Conservation (phyloP, 2,888 invertebrate species). For the Caenorhabditis sulstoni region DNA sequence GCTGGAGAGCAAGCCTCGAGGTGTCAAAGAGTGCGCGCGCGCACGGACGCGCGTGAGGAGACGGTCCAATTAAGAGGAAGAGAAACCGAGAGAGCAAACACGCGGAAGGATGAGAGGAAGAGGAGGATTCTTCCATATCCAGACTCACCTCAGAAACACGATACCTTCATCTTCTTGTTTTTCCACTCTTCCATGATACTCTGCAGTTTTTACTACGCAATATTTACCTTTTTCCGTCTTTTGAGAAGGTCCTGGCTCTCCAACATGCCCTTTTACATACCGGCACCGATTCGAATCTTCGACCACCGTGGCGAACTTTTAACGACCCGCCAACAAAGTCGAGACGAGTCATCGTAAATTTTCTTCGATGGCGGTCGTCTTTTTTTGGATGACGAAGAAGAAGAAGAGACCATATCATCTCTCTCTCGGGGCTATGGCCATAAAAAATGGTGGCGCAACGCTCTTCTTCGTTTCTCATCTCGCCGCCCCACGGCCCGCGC, state of each 20-base stretch:
- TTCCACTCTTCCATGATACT: conserved; percentile 42
- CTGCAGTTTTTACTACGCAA: conserved; percentile 25
- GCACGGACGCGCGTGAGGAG: conserved; percentile 7
- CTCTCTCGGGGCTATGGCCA: conserved; percentile 7
- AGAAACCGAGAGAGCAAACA: conserved; percentile 40
- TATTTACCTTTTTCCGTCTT: conserved; percentile 17
- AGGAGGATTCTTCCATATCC: no score
- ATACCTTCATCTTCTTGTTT: conserved; percentile 19
- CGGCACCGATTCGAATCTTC: no score
- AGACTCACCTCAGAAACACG: not conserved
- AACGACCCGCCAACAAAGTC: no score
- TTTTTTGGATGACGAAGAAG: no score
- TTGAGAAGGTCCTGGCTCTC: conserved; percentile 1
- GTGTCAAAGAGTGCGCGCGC: conserved; percentile 40
- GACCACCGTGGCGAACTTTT: no score
- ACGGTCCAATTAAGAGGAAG: conserved; percentile 1
- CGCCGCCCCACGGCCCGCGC: conserved; percentile 1
- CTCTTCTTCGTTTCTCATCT: conserved; percentile 5
- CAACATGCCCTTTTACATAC: not conserved
- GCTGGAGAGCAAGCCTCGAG: conserved; percentile 11
- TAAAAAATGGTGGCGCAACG: conserved; percentile 48
- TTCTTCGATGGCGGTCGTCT: no score
- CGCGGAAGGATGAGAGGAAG: conserved; percentile 14
- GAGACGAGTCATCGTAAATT: no score
- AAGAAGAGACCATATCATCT: no score